Evolutionary conservation across 2,888 invertebrate species (phyloP).

Genomic region (Spodoptera littoralis): DNA sequence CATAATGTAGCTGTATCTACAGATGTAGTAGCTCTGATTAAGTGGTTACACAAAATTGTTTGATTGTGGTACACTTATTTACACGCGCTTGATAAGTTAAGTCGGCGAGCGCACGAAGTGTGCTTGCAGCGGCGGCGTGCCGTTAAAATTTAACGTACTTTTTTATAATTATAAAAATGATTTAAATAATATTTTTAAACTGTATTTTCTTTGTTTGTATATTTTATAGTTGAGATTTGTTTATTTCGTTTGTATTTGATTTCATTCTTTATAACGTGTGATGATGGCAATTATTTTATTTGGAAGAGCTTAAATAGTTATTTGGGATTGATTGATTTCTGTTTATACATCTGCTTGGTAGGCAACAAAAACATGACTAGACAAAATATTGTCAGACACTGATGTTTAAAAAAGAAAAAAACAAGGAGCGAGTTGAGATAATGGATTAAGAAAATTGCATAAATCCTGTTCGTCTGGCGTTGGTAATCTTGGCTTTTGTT

Average conservation of each 20-base stretch:
- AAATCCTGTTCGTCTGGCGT: neutral
- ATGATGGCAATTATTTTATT: too few species aligned
- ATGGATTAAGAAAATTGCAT: neutral
- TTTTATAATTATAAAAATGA: neutral
- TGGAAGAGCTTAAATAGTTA: too few species aligned
- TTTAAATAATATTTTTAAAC: neutral
- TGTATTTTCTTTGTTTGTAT: too few species aligned
- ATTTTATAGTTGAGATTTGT: too few species aligned
- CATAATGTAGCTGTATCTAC: slow-evolving; percentile 11
- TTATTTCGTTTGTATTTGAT: too few species aligned
- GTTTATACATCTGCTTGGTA: too few species aligned
- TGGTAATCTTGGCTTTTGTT: slow-evolving; percentile 1
- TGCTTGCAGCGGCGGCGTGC: slow-evolving; percentile 58
- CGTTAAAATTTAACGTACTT: neutral
- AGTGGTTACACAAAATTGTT: slow-evolving; percentile 58
- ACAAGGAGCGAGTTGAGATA: neutral
- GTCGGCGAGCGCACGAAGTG: slow-evolving; percentile 44
- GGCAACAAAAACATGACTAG: neutral
- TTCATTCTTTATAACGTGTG: too few species aligned
- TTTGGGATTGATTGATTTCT: too few species aligned
- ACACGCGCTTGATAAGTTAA: slow-evolving; percentile 56
- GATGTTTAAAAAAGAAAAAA: neutral
- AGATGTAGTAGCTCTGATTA: slow-evolving; percentile 46
- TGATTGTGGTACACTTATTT: slow-evolving; percentile 56
- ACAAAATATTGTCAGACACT: too few species aligned